phyloP scores from a whole-genome alignment of 2,113 vertebrate species.

The Semicossyphus pulcher region DNA sequence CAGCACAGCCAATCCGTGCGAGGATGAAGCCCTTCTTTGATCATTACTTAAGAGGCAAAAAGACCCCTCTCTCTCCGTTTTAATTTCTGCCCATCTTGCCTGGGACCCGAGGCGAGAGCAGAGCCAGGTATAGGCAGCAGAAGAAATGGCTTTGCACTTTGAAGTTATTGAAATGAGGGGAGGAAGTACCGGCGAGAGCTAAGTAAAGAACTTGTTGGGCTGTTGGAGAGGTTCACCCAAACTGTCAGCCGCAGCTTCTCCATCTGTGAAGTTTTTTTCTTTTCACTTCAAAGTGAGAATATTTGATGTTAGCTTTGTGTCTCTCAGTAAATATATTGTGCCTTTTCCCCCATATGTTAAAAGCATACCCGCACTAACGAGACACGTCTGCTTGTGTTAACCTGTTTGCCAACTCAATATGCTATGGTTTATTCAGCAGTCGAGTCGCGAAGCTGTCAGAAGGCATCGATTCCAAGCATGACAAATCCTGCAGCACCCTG shows the following conservation, averaged over 20 bases:
- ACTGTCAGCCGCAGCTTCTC: conserved; percentile 44
- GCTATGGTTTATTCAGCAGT: conserved; percentile 52
- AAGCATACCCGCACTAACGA: background rate
- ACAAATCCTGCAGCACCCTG: conserved; percentile 16
- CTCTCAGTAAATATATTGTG: conserved; percentile 15
- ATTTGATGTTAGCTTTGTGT: conserved; percentile 35
- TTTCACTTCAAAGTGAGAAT: conserved; percentile 40
- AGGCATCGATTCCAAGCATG: conserved; percentile 51
- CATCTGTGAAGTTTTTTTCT: conserved; percentile 11
- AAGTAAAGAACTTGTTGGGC: conserved; percentile 57
- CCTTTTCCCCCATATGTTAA: background rate
- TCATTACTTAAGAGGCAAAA: conserved; percentile 68
- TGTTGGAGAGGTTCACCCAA: conserved; percentile 49
- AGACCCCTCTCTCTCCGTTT: conserved; percentile 51
- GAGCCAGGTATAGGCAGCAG: conserved; percentile 36
- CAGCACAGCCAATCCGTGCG: conserved; percentile 45
- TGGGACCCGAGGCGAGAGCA: conserved; percentile 62
- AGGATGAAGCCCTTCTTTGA: conserved; percentile 71
- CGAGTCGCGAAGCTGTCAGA: conserved; percentile 59
- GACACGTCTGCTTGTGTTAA: conserved; percentile 16
- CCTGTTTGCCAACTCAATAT: conserved; percentile 38
- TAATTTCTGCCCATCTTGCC: conserved; percentile 69
- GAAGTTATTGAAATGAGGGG: conserved; percentile 71
- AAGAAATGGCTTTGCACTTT: conserved; percentile 60
- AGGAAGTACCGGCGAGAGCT: conserved; percentile 52